Evolutionary conservation across 2,888 invertebrate species (phyloP).

Genomic region (Agrochola macilenta): DNA sequence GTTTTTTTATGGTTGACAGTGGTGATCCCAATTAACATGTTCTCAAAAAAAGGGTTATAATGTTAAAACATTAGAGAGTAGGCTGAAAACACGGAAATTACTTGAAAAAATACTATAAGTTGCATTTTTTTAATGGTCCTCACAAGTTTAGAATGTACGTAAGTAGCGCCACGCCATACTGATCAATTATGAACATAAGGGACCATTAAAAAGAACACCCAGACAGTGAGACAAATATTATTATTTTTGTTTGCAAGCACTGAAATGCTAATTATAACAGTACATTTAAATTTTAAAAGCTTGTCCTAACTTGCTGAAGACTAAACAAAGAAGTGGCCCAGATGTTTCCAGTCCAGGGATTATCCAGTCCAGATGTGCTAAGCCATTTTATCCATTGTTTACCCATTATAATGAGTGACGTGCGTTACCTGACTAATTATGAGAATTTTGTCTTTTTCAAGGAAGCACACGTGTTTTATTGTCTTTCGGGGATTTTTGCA

Average conservation of each 20-base stretch:
- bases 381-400: slow-evolving; percentile 55
- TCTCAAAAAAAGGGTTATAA: not conserved
- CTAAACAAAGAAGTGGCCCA: slow-evolving; percentile 56
- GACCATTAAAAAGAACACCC: not conserved
- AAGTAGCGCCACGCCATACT: not conserved
- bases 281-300: slow-evolving; percentile 31
- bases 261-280: slow-evolving; percentile 26
- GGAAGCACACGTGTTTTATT: slow-evolving; percentile 49
- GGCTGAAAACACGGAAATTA: no score
- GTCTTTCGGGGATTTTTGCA: slow-evolving; percentile 26
- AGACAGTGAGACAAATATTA: not conserved
- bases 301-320: slow-evolving; percentile 48
- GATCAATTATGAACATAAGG: not conserved
- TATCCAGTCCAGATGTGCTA: slow-evolving; percentile 63
- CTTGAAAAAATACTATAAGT: not conserved
- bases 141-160: not conserved
- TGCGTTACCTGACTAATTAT: slow-evolving; percentile 57
- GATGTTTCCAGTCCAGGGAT: slow-evolving; percentile 51
- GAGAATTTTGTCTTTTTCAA: slow-evolving; percentile 29
- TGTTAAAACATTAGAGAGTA: not conserved
- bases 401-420: slow-evolving; percentile 41
- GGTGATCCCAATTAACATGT: not conserved
- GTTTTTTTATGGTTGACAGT: not conserved
- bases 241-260: slow-evolving; percentile 8
- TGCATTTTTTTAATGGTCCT: not conserved